Percentiles rank a stretch among this genome's conserved stretches.
These are phyloP conservation scores for Antedon mediterranea DNA, from an alignment of 53 echinoderm and acorn worm species.

Conservation along the genomic window DNA sequence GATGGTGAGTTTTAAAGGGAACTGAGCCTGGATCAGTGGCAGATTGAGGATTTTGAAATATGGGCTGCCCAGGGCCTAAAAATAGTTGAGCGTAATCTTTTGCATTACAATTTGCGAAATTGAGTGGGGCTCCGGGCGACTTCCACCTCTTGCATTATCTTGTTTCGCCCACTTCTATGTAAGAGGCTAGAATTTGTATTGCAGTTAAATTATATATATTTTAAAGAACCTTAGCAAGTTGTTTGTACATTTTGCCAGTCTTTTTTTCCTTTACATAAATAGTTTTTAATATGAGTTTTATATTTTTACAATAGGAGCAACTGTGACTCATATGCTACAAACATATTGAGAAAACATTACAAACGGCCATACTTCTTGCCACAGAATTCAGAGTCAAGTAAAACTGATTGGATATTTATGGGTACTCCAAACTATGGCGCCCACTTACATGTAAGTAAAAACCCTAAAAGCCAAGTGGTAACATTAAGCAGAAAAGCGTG, in stretches of 20 bases:
- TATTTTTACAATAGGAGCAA: conserved; percentile 59
- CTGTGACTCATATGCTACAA: conserved; percentile 75
- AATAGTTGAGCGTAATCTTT: too few species aligned
- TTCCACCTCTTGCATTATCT: too few species aligned
- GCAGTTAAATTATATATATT: background rate
- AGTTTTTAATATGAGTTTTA: too few species aligned
- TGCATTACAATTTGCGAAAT: too few species aligned
- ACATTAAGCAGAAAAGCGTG: background rate
- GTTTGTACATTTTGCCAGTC: background rate
- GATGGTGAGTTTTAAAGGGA: conserved; percentile 47
- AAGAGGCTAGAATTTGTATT: too few species aligned
- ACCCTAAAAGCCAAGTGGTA: too few species aligned
- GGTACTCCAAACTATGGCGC: conserved; percentile 97
- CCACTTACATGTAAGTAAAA: conserved; percentile 86
- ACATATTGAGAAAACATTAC: conserved; percentile 69
- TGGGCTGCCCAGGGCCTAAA: too few species aligned
- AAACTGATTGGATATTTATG: conserved; percentile 97
- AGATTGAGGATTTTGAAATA: too few species aligned
- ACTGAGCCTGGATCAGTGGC: too few species aligned
- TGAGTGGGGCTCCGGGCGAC: too few species aligned
- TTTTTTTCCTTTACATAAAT: too few species aligned
- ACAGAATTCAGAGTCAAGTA: conserved; percentile 82
- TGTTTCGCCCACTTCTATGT: background rate
- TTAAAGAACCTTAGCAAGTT: background rate
- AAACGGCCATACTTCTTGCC: conserved; percentile 80